Evolutionary conservation across 2,113 vertebrate genomes (phyloP), one percentile per base, ranked within the genome.

Genomic region (Kryptolebias marmoratus): DNA sequence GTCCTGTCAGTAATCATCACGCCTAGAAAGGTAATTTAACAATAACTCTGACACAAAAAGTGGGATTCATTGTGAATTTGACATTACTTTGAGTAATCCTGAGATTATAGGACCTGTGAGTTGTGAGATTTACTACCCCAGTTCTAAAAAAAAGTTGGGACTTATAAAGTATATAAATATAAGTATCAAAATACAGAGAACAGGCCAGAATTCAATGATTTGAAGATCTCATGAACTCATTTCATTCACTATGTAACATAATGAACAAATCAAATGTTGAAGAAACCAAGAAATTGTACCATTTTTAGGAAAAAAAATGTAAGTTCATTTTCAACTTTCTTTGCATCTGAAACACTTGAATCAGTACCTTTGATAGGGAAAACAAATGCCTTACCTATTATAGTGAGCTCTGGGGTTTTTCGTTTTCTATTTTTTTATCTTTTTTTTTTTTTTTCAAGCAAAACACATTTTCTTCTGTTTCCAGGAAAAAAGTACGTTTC

Each of bases 1-100:
- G 93, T 98, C 77, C 75, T 99, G 89, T 98, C 96, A 69, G 95
- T 95, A 59, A 93, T 97, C 81, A 88, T 98, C 82, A 97, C 96
- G 27, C 95, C 95, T 2, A 65, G 91, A 67, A 87, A 96, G 92
- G 97, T 97, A 91, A 91, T 72, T 79, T 4, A 62, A 48, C 28
- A 45, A 64, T 18, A 32, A 11, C 22, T 18, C 9, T 58, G 27
- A 48, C n/a, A 61, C 48, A 30, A 27, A 36, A 39, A 2, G 58
- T n/a, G 52, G 39, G 12, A 15, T 10, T 31, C 16, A 11, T 49
- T n/a, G 11, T n/a, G 6, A 8, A 12, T 1, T 18, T 13, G 28
- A 5, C 12, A 44, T 63, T 28, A 8, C 15, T 32, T 48, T 52
- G 11, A 64, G 11, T 10, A 18, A 10, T 50, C 27, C 28, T 52